Base-by-base conservation (phyloP, 1,140 invertebrate species). In the Caenorhabditis brenneri region DNA sequence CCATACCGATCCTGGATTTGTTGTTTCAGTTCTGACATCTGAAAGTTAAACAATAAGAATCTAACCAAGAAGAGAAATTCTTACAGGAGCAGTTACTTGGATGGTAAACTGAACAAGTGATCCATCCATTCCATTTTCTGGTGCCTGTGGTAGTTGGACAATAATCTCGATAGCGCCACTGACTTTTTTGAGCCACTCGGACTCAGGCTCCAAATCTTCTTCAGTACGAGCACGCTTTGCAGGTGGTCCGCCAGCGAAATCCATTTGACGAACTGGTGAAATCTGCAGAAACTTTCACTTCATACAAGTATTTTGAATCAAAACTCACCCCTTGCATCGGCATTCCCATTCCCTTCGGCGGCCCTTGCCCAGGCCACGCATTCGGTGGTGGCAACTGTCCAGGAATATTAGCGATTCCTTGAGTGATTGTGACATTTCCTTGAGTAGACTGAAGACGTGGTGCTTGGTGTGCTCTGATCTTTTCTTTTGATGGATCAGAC, bases 91-190 rank as follows among this genome's bases (percentile, higher is more conserved):
- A 7, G 93, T 93, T 7, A 96, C 92, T 49, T 95, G 94, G 86
- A 99, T 90, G 2, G 94, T 94, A 31, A 97, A 93, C 24, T 93
- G 93, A 65, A 99, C 91, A 58, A 94, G 93, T 91, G 98, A 96
- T 0, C 97, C 97, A 91, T 95, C 95, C n/a, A 99, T 92, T 87
- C 96, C 95, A 96, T 96, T 98, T 93, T 99, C 97, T 96, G 81
- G 58, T 15, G 86, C 80, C 3, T 79, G 85, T 27, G 88, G 88
- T 29, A 83, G 82, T 24, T 49, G 27, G 3, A 88, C 49, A 19
- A 65, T 74, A 12, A 89, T 16, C 27, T 65, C 60, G 29, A 89
- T 86, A 85, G 86, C 86, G 87, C 92, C 93, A 85, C 90, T 91
- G 86, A 95, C 93, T 85, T 93, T 93, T 19, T 93, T 92, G 24